Evolutionary conservation across 53 echinoderm and acorn worm species (phyloP), one percentile per base, ranked within the genome.

Genomic region (Zoroaster sp.): DNA sequence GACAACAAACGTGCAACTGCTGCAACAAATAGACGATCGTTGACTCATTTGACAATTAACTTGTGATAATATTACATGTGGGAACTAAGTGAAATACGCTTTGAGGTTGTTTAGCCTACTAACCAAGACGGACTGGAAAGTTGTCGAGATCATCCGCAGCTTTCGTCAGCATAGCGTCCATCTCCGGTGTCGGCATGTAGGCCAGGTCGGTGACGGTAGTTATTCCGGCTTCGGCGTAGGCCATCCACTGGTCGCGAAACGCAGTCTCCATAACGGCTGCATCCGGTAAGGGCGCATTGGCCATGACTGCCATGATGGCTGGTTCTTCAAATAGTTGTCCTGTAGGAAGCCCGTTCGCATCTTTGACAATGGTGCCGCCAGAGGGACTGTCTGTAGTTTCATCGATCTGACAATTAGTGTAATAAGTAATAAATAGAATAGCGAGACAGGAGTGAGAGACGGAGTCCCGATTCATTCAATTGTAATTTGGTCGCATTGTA

Each of bases 161-260:
- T 23, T 75, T 11, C 37, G 67, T 89, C 38, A 92, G 70, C 11
- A 74, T 59, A 13, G 2, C 41, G 65, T 92, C 83, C 33, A 59
- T 53, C 1, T 25, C 67, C 0, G 69, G 30, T 30, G 66, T 92
- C 7, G 92, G 89, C 92, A 83, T 83, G 55, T 92, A 92, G 0
- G 44, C 88, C 25, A 92, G 69, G 38, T 92, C 92, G 4, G 92
- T 92, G 20, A 89, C 92, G 11, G 92, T 92, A 4, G 92, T 92
- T 38, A 92, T 67, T 2, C 92, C 92, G 10, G 83, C 92, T 13
- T 89, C 54, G 21, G 92, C 92, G 12, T 92, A 92, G 83, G 74
- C 23, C 35, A 32, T 66, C 75, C 82, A 88, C 69, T 82, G 88
- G 15, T 69, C 35, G 2, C 18, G 33, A 76, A 92, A 54, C 0